Evolutionary conservation across 2,888 invertebrate species (phyloP), one percentile per base, ranked within the genome.

Genomic region (Sarcophaga carnaria): DNA sequence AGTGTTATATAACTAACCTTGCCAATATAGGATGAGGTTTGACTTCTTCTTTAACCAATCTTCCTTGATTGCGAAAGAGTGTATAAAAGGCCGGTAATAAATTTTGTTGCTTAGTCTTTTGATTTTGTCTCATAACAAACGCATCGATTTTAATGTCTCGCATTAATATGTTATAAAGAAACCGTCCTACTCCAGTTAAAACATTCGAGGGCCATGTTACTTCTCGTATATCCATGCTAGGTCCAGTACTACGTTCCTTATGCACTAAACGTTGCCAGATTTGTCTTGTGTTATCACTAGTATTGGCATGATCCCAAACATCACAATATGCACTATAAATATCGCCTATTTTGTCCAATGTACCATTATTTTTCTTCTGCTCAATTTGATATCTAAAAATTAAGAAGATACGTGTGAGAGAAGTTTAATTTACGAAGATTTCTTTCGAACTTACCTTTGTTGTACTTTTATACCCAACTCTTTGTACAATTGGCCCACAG

Each of bases 91-190:
- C 97, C 0, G 97, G 97, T 77, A 97, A 92, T 85, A 95, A 92
- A 93, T 96, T 96, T 72, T 93, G 93, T 90, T 92, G 92, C 93
- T 94, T 93, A 14, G 70, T 27, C 59, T 87, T 88, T 67, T 80
- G 76, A n/a, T 95, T 95, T 66, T 89, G 87, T 0, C 93, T 89
- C 93, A 97, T 94, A 88, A 96, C 94, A 90, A 96, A 96, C 2
- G 96, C 94, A 92, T 98, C 96, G 74, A 98, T 95, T 94, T 97
- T 97, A 10, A 98, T 94, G 91, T 98, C 97, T 79, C 96, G 95
- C 91, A 98, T 95, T 17, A 98, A 96, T 67, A 98, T 97, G 89
- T 97, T 96, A 92, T 97, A 98, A 0, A 99, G 94, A 93, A 98
- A 97, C 90, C 96, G 96, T 62, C 98, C 98, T 71, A 98, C 94